These are phyloP conservation scores for Pteronotus mesoamericanus DNA, from an alignment of 2,797 vertebrate species.

Conservation along the genomic window DNA sequence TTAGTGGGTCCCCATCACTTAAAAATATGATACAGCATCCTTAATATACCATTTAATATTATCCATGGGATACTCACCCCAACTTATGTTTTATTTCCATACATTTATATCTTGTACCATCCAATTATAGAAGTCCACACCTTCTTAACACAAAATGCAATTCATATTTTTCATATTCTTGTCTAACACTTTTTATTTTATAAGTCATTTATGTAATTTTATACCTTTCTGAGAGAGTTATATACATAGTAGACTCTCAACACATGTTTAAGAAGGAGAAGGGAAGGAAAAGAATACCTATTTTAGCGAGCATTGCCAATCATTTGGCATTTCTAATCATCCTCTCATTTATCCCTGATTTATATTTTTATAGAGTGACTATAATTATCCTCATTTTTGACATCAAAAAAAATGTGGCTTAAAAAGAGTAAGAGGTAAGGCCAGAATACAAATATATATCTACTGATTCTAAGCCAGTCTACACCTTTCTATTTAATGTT, in stretches of 20 bases:
- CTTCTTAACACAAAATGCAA: not conserved
- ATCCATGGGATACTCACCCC: not conserved
- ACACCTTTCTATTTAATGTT: not conserved
- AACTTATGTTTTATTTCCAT: not conserved
- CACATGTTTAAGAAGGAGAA: not conserved
- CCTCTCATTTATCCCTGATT: not conserved
- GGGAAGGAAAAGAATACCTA: not conserved
- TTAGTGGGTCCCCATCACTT: not conserved
- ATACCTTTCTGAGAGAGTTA: not conserved
- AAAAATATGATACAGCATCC: not conserved
- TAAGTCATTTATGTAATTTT: not conserved
- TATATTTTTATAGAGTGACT: not conserved
- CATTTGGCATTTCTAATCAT: not conserved
- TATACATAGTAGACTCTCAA: not conserved
- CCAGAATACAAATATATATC: not conserved
- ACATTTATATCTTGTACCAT: not conserved
- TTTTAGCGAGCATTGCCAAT: not conserved
- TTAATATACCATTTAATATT: not conserved
- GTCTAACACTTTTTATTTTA: not conserved
- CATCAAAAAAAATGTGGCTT: not conserved
- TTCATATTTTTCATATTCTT: not conserved
- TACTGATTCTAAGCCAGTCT: not conserved
- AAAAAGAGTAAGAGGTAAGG: not conserved
- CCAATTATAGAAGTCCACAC: not conserved
- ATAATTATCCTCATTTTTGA: not conserved